A percentile compares a stretch with the other conserved stretches of the same genome.
These are phyloP conservation scores for Drosophila grimshawi DNA, from an alignment of 1,140 invertebrate species.

Conservation along the genomic window DNA sequence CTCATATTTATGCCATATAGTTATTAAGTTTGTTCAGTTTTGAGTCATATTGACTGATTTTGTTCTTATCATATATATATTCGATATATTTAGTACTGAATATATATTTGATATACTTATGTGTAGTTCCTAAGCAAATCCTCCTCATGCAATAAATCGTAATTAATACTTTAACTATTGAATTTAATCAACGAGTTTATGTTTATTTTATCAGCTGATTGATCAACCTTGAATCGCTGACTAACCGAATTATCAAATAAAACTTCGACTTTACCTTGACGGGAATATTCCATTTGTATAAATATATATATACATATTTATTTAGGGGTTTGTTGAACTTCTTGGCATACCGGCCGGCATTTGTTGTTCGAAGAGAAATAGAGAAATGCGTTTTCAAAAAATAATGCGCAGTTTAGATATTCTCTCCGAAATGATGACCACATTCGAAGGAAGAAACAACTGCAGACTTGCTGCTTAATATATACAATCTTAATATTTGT, in stretches of 20 bases:
- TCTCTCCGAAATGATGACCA: constrained; percentile 4
- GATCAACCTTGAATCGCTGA: constrained; percentile 51
- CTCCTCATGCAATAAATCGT: constrained; percentile 30
- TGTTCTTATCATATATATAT: constrained; percentile 27
- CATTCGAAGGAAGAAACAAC: not conserved
- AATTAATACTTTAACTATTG: constrained; percentile 25
- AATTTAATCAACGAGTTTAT: constrained; percentile 5
- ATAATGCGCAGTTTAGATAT: constrained; percentile 27
- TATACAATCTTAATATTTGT: not conserved
- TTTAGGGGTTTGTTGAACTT: constrained; percentile 22
- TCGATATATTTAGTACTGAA: not conserved
- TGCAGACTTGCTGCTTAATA: not conserved
- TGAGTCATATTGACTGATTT: constrained; percentile 70
- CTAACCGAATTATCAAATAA: constrained; percentile 21
- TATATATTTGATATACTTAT: constrained; percentile 3
- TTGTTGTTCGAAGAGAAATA: not conserved
- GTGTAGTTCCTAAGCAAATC: constrained; percentile 47
- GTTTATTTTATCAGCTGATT: constrained; percentile 54
- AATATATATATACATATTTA: constrained; percentile 1
- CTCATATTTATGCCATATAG: constrained; percentile 37
- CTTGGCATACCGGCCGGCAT: constrained; percentile 36
- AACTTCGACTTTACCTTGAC: constrained; percentile 53
- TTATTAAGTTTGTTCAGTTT: constrained; percentile 50
- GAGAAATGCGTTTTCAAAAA: constrained; percentile 22
- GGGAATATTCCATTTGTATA: constrained; percentile 22